Conservation (phyloP, 2,113 vertebrate genomes). For the Thalassarche chlororhynchos region DNA sequence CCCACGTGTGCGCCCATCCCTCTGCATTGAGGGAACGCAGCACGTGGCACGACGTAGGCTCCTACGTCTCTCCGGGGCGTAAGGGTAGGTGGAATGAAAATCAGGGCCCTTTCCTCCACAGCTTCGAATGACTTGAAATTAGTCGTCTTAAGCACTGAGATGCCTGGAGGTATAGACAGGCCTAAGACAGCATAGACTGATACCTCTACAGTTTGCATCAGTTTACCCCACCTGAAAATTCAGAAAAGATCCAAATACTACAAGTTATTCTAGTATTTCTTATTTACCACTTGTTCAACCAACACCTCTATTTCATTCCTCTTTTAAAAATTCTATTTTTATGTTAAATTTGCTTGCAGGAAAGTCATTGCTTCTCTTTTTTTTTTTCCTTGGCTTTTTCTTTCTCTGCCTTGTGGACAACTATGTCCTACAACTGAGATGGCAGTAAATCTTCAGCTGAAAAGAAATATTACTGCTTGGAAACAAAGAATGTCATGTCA, state of each 20-base stretch:
- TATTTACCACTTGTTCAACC: not conserved
- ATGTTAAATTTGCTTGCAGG: not conserved
- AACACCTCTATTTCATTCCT: not conserved
- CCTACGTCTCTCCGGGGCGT: not conserved
- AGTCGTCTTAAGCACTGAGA: not conserved
- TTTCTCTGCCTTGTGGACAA: not conserved
- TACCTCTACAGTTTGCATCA: not conserved
- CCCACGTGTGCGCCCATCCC: accelerated
- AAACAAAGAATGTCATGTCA: not conserved
- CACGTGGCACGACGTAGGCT: accelerated
- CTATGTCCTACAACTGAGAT: not conserved
- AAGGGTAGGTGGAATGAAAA: not conserved
- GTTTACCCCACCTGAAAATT: not conserved
- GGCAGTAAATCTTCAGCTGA: not conserved
- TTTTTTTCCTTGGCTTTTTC: not conserved
- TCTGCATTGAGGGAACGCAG: not conserved
- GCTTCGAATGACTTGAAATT: not conserved
- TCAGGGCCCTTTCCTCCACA: not conserved
- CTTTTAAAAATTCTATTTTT: not conserved
- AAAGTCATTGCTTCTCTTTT: not conserved
- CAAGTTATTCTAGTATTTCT: not conserved
- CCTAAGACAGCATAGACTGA: not conserved
- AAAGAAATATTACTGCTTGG: not conserved
- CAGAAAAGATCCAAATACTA: not conserved
- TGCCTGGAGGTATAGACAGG: not conserved